Evolutionary conservation across 2,888 invertebrate genomes (phyloP).

Genomic region (Drosophila differens): DNA sequence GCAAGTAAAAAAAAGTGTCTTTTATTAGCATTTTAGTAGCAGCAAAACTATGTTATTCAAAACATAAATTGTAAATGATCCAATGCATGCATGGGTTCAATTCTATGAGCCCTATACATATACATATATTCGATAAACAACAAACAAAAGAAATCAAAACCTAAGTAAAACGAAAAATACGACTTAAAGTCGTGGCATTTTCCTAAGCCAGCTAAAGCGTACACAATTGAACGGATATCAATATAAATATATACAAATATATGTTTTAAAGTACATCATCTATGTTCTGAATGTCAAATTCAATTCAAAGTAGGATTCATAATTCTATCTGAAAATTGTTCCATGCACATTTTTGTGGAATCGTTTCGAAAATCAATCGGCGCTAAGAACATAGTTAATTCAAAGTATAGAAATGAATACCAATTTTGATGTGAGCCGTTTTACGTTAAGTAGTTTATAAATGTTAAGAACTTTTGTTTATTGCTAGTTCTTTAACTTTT

Average conservation of each 20-base stretch:
- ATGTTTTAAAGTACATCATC: constrained; percentile 35
- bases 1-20: constrained; percentile 64
- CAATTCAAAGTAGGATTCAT: neutral
- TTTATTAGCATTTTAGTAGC: constrained; percentile 74
- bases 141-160: constrained; percentile 1
- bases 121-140: constrained; percentile 3
- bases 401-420: constrained; percentile 12
- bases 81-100: constrained; percentile 52
- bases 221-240: constrained; percentile 35
- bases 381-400: neutral
- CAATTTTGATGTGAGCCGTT: constrained; percentile 70
- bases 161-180: constrained; percentile 22
- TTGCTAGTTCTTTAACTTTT: constrained; percentile 66
- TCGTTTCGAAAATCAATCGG: neutral
- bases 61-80: constrained; percentile 42
- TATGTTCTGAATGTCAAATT: constrained; percentile 8
- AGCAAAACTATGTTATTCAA: constrained; percentile 44
- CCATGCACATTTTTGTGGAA: neutral
- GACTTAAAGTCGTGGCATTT: constrained; percentile 78
- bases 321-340: constrained; percentile 5
- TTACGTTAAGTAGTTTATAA: constrained; percentile 62
- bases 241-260: constrained; percentile 47
- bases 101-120: constrained; percentile 63
- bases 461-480: constrained; percentile 62
- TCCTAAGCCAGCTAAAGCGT: constrained; percentile 62